Evolutionary conservation across 2,797 vertebrate genomes (phyloP).

Genomic region (Microhierax caerulescens): DNA sequence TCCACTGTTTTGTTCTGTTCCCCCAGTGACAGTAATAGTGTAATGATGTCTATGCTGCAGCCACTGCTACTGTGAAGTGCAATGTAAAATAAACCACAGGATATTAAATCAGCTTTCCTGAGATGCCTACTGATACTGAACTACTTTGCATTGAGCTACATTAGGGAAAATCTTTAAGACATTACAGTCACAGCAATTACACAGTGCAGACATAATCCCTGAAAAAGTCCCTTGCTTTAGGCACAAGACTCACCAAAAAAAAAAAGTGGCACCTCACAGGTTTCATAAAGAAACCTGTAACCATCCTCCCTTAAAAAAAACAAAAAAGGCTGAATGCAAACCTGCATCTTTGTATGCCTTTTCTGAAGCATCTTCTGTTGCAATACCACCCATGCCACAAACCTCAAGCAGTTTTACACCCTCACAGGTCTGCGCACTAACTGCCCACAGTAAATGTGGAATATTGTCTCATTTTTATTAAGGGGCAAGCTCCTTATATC

Average conservation of each 20-base stretch:
- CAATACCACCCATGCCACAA: neutral
- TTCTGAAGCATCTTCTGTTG: neutral
- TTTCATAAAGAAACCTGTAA: neutral
- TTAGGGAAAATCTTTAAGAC: accelerated
- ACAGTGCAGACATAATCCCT: no score
- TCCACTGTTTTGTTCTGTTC: neutral
- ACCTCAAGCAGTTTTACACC: neutral
- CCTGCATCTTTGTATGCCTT: neutral
- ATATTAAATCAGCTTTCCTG: neutral
- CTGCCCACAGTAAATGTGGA: neutral
- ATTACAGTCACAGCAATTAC: neutral
- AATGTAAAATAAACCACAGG: neutral
- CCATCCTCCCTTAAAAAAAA: neutral
- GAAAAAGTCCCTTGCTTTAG: neutral
- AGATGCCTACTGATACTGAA: neutral
- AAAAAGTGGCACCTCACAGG: neutral
- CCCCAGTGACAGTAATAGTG: neutral
- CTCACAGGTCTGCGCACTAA: neutral
- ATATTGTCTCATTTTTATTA: neutral
- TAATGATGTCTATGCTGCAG: neutral
- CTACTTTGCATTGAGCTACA: neutral
- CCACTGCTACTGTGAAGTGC: neutral
- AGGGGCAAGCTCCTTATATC: neutral
- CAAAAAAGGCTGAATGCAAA: neutral
- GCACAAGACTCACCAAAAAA: neutral